These are phyloP conservation scores for Semnornis frantzii DNA, from an alignment of 2,113 vertebrate species.

Conservation along the genomic window DNA sequence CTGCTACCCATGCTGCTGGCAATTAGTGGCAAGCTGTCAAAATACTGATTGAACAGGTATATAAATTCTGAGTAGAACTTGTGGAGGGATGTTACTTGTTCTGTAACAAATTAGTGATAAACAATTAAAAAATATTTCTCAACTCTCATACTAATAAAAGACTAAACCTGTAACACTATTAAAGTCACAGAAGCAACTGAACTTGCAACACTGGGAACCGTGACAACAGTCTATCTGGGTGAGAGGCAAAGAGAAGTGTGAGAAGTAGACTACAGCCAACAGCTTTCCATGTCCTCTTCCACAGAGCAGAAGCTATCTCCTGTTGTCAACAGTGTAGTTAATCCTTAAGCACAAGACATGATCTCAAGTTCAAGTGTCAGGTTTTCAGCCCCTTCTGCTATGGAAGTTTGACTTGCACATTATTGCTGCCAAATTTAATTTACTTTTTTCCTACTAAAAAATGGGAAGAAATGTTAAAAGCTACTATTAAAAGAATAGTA, in stretches of 20 bases:
- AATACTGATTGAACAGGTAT: not conserved
- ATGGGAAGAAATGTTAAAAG: not conserved
- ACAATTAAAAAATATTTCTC: constrained; percentile 7
- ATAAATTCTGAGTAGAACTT: not conserved
- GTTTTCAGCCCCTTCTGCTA: not conserved
- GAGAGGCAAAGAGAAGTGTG: not conserved
- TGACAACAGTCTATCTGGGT: not conserved
- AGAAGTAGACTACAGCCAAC: not conserved
- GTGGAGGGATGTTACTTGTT: not conserved
- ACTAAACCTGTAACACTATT: not conserved
- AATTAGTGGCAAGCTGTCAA: not conserved
- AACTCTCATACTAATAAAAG: not conserved
- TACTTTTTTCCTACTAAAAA: not conserved
- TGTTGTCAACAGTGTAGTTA: not conserved
- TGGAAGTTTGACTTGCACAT: not conserved
- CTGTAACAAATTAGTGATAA: no score
- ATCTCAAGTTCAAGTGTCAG: not conserved
- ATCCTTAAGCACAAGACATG: not conserved
- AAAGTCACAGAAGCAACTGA: not conserved
- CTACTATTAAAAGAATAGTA: not conserved
- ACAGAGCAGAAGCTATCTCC: not conserved
- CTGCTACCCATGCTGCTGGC: not conserved
- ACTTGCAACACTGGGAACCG: not conserved
- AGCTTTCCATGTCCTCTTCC: not conserved
- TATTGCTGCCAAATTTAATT: not conserved